Base-by-base conservation (phyloP, 1,140 invertebrate genomes). In the Capitella teleta region DNA sequence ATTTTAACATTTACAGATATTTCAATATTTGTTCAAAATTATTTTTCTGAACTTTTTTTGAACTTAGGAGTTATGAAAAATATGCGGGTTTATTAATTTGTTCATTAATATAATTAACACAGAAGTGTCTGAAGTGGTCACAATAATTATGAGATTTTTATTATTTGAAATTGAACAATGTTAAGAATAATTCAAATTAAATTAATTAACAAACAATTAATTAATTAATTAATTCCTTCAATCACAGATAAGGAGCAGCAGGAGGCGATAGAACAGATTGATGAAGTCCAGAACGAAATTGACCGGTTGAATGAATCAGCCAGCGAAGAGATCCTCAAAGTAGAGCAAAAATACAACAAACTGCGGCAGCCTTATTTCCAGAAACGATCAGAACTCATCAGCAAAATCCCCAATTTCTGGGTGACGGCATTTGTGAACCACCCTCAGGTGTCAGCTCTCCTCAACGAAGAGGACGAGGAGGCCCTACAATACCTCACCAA, bases 331-430 rank as follows among this genome's bases (percentile, higher is more conserved):
- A 90, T 92, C 53, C 75, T 92, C 12, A 85, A 86, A 74, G 84
- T 92, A 28, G 88, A 92, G 77, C 86, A 88, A 68, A 90, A 88
- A 68, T 93, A 88, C 74, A 92, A 91, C 72, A 84, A 84, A 72
- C 72, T 87, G 49, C 77, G 87, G 54, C 85, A 87, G 63, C 88
- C 88, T 10, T 82, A 79, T 64, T 91, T 86, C 64, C 84, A 86
- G 57, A 87, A 87, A 63, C 75, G 88, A 43, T 86, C 81, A 57
- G 82, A 85, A 59, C 79, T 90, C 56, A 88, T 92, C 57, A 80
- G 82, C 58, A 84, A 83, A 67, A 89, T 93, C 64, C 85, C 85
- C 24, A 87, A 91, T 65, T 93, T 92, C 67, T 93, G 88, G 89
- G 79, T 89, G 18, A 90, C 85, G 51, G 83, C 85, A 83, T 87